Evolutionary conservation across 1,140 invertebrate species (phyloP).

Genomic region (Dysdera silvatica): DNA sequence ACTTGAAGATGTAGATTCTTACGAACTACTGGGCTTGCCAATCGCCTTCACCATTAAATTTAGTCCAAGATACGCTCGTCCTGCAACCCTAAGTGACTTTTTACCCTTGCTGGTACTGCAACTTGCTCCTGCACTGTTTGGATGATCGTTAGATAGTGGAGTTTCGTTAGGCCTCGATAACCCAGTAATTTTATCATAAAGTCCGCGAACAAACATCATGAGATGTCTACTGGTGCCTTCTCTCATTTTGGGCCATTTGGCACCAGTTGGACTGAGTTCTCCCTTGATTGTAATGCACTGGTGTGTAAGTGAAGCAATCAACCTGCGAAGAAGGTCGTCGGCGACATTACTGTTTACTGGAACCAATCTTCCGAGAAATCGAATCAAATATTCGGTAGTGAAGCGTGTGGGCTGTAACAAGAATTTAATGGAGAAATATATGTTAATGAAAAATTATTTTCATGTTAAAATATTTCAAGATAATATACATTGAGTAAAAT

Average conservation of each 20-base stretch:
- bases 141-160: background rate
- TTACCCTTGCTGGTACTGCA: conserved; percentile 11
- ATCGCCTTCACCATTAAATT: conserved; percentile 30
- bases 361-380: conserved; percentile 58
- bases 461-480: background rate
- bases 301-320: conserved; percentile 58
- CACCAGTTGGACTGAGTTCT: conserved; percentile 35
- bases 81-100: conserved; percentile 18
- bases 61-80: conserved; percentile 23
- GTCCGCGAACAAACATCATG: conserved; percentile 44
- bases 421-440: conserved; percentile 18
- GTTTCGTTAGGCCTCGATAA: background rate
- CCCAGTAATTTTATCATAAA: conserved; percentile 27
- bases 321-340: conserved; percentile 53
- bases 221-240: conserved; percentile 48
- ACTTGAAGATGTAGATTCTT: too few relatives aligned
- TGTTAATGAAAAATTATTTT: background rate
- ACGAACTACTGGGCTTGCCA: too few relatives aligned
- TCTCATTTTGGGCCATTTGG: conserved; percentile 44
- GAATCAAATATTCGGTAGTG: conserved; percentile 63
- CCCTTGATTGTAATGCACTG: conserved; percentile 53
- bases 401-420: conserved; percentile 54
- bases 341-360: conserved; percentile 39
- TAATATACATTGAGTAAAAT: too few relatives aligned
- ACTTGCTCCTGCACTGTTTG: conserved; percentile 1